Evolutionary conservation across 2,888 invertebrate species (phyloP).

Genomic region (Trissoscelio sp.): DNA sequence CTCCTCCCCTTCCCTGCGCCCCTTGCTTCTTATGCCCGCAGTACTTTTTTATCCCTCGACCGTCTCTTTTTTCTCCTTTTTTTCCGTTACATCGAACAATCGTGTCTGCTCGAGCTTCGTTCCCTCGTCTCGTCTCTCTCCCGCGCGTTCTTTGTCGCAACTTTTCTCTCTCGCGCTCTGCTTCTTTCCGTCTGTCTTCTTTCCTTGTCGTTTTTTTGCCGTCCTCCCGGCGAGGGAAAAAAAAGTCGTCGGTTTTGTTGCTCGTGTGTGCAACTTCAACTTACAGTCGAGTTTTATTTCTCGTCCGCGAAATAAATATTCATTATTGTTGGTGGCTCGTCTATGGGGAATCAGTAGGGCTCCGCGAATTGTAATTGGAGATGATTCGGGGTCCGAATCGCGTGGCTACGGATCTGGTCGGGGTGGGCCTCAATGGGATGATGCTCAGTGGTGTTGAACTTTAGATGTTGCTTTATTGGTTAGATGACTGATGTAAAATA

Average conservation of each 20-base stretch:
- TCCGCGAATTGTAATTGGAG: conserved; percentile 42
- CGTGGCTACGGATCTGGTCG: conserved; percentile 12
- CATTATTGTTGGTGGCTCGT: conserved; percentile 49
- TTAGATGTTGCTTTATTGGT: no score
- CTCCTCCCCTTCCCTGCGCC: conserved; percentile 33
- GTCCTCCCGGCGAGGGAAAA: conserved; percentile 4
- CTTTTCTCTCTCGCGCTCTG: not conserved
- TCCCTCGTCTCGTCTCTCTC: conserved; percentile 25
- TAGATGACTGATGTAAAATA: no score
- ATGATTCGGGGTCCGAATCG: conserved; percentile 25
- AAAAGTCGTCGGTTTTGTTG: conserved; percentile 51
- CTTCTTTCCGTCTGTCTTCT: not conserved
- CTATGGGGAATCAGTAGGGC: conserved; percentile 44
- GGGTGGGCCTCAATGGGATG: conserved; percentile 14
- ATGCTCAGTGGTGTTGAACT: conserved; percentile 5
- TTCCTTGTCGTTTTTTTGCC: conserved; percentile 22
- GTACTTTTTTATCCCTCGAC: conserved; percentile 47
- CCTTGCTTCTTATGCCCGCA: conserved; percentile 8
- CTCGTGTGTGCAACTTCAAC: conserved; percentile 56
- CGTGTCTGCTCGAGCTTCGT: conserved; percentile 66
- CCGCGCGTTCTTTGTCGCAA: not conserved
- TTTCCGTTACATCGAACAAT: conserved; percentile 69
- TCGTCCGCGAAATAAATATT: conserved; percentile 57
- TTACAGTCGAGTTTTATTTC: conserved; percentile 57
- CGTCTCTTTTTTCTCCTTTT: conserved; percentile 49